Base-by-base conservation (phyloP, 1,140 invertebrate genomes). In the silkworm (Bombyx mori) region DNA sequence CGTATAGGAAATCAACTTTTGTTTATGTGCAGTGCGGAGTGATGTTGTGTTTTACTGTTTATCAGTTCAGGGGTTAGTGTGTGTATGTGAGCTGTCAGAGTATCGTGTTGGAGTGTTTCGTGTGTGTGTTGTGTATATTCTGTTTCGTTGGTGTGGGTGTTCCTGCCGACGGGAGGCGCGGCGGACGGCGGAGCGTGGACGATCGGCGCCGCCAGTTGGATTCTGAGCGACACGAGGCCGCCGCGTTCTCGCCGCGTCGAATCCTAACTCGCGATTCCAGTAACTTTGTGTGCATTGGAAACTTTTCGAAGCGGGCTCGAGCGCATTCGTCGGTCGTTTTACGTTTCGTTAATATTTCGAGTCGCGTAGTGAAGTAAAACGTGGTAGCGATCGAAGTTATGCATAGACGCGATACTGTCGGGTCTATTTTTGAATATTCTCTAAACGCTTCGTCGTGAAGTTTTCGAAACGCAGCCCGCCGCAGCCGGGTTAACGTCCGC, bases 391-490 rank as follows among this genome's bases (percentile, higher is more conserved):
- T 62, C 66, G 70, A 62, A 71, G 69, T 77, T 68, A 71, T 73
- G 74, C 71, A 69, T 75, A 71, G 78, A 68, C 66, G 62, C 66
- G 60, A 75, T 57, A 72, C 65, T 61, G 71, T 81, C 79, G 70
- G 10, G 71, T 84, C 83, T 86, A 86, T 86, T 86, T 86, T 84
- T 84, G 83, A 84, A 79, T 86, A 83, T 82, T 79, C 79, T 82
- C 77, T 79, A 81, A 83, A 80, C 81, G 73, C 73, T 79, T 74
- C 75, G 66, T 72, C 69, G 77, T 73, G 71, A 81, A 83, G 79
- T 86, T 84, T 86, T 84, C 80, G 79, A 84, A 84, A 86, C 83
- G 80, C 78, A 81, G 68, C 62, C 75, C 69, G 73, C 65, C 70
- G 68, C 58, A 66, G 74, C 60, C 77, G 81, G 81, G 80, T 84